These are phyloP conservation scores for Formicarius rufipectus DNA, from an alignment of 2,113 vertebrate species.

Conservation along the genomic window DNA sequence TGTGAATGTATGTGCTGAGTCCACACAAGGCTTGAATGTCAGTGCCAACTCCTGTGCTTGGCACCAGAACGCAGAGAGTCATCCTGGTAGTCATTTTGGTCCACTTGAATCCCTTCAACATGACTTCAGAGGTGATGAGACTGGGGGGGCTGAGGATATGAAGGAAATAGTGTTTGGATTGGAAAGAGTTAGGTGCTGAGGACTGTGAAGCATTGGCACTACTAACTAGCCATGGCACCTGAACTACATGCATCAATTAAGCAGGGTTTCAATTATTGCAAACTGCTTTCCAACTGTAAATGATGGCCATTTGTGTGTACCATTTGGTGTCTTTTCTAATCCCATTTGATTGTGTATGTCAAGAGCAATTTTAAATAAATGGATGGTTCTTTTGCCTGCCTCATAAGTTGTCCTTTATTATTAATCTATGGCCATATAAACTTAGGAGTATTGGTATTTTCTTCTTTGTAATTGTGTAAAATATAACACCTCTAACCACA, in stretches of 20 bases:
- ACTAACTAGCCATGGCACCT: background rate
- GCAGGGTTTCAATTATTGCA: background rate
- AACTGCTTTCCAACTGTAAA: background rate
- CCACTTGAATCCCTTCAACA: accelerated
- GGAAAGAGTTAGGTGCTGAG: background rate
- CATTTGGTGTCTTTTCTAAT: background rate
- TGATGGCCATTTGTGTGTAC: background rate
- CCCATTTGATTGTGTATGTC: accelerated
- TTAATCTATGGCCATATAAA: background rate
- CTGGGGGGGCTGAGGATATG: accelerated
- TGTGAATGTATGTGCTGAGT: background rate
- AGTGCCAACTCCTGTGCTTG: background rate
- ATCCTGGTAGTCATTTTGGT: background rate
- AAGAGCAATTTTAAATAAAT: background rate
- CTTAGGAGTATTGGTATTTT: background rate
- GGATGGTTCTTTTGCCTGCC: background rate
- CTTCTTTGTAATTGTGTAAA: background rate
- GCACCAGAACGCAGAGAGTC: background rate
- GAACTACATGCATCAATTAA: background rate
- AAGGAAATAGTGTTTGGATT: background rate
- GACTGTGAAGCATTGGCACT: background rate
- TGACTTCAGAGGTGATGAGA: background rate
- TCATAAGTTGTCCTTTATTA: background rate
- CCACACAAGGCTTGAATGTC: background rate
- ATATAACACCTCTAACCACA: background rate